Conservation (phyloP, 2,888 invertebrate species). For the Penaeus monodon region DNA sequence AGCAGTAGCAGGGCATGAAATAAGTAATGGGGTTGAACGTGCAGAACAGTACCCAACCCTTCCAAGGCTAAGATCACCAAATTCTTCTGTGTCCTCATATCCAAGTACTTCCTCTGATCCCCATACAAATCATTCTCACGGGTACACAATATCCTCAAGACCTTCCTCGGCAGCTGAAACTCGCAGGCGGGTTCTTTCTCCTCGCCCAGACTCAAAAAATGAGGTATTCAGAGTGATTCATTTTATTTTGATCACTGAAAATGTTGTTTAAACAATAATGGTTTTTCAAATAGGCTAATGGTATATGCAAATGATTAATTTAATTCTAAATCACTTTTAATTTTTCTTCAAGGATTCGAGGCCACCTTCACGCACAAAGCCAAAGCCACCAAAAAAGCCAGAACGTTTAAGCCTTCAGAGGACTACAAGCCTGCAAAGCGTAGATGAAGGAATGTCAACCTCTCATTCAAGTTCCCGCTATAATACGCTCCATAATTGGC, state of each 20-base stretch:
- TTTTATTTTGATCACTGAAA: background rate
- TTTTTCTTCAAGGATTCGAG: conserved; percentile 46
- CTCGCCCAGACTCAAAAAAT: conserved; percentile 51
- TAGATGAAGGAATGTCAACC: conserved; percentile 48
- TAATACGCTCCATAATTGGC: conserved; percentile 52
- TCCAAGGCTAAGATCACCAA: conserved; percentile 50
- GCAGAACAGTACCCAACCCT: conserved; percentile 59
- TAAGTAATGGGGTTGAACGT: conserved; percentile 39
- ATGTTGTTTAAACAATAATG: background rate
- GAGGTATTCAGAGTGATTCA: conserved; percentile 28
- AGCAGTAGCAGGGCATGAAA: conserved; percentile 58
- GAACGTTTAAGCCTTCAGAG: conserved; percentile 84
- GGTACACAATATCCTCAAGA: conserved; percentile 3
- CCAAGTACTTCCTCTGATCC: conserved; percentile 42
- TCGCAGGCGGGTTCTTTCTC: conserved; percentile 48
- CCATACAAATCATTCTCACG: background rate
- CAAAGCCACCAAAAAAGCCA: conserved; percentile 88
- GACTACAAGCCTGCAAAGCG: conserved; percentile 76
- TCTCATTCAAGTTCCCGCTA: conserved; percentile 15
- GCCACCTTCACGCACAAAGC: conserved; percentile 70
- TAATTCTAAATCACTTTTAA: background rate
- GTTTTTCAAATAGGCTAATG: background rate
- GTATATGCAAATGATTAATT: background rate
- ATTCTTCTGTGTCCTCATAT: conserved; percentile 29
- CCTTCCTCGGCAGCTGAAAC: conserved; percentile 23